Base-by-base conservation (phyloP, 2,888 invertebrate genomes). In the Dorcus parallelipipedus region DNA sequence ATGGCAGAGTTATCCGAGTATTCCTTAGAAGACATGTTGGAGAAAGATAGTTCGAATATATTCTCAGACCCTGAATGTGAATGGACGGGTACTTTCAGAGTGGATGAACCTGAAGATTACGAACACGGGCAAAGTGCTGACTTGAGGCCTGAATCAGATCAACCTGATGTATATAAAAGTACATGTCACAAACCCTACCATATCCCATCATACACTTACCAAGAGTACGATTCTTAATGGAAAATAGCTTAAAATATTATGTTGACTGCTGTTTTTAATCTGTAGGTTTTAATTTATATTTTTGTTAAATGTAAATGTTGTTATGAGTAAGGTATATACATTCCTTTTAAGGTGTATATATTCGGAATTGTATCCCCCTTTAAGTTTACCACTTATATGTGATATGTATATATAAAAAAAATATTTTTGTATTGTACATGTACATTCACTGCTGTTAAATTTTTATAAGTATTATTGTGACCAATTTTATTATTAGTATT, bases 11-110 rank as follows among this genome's bases (percentile, higher is more conserved):
- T 79, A 52, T 81, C 82, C 1, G 80, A 82, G 54, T 75, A 78
- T 59, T 81, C 81, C 0, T 62, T 80, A 61, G 85, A 85, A 59
- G 87, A 87, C 58, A 73, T 84, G 5, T 73, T 82, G 17, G 85
- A 86, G 45, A 76, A 79, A 57, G 78, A 78, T 53, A 70, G 73
- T 26, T 72, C 76, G 33, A 84, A 82, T 64, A 80, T 88, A 62
- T 87, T 87, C 75, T 88, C 88, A 0, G 88, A 88, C 70, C 86
- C 88, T 0, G 88, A 88, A 76, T 88, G 87, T 69, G 88, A 88
- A 68, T 88, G 88, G 88, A 79, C 77, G 45, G 72, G 71, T 6
- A 68, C 72, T 3, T 69, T 68, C 43, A 73, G 71, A 63, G 66
- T 74, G 1, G 76, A 77, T 56, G 73, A 75, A 56, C 72, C 72